Conservation (phyloP, 1,140 invertebrate genomes). For the Nymphalis io region DNA sequence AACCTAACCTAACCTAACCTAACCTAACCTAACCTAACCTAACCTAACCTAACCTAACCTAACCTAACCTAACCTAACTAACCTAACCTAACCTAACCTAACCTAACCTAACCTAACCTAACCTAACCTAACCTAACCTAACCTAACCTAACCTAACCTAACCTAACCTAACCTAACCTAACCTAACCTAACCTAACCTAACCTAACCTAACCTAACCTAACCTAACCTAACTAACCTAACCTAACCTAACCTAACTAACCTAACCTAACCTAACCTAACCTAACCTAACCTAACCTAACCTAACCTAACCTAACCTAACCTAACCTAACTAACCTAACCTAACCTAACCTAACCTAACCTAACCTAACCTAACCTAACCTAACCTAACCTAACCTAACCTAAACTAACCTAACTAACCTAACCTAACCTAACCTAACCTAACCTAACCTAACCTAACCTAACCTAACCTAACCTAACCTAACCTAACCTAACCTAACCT, state of each 20-base stretch:
- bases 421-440: slow-evolving; percentile 42
- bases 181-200: slow-evolving; percentile 48
- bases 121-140: slow-evolving; percentile 53
- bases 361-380: slow-evolving; percentile 28
- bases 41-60: slow-evolving; percentile 25
- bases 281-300: slow-evolving; percentile 57
- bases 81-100: slow-evolving; percentile 45
- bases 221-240: slow-evolving; percentile 55
- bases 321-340: slow-evolving; percentile 55
- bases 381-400: slow-evolving; percentile 38
- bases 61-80: slow-evolving; percentile 59
- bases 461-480: slow-evolving; percentile 49
- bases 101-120: slow-evolving; percentile 42
- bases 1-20: slow-evolving; percentile 42
- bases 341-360: slow-evolving; percentile 36
- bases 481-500: slow-evolving; percentile 44
- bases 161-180: slow-evolving; percentile 47
- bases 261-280: slow-evolving; percentile 47
- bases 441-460: slow-evolving; percentile 51
- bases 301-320: slow-evolving; percentile 57
- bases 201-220: slow-evolving; percentile 50
- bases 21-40: slow-evolving; percentile 47
- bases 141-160: slow-evolving; percentile 49
- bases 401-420: slow-evolving; percentile 40
- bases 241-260: slow-evolving; percentile 45